Base-by-base conservation (phyloP, 2,797 vertebrate genomes). In the Lemur catta region DNA sequence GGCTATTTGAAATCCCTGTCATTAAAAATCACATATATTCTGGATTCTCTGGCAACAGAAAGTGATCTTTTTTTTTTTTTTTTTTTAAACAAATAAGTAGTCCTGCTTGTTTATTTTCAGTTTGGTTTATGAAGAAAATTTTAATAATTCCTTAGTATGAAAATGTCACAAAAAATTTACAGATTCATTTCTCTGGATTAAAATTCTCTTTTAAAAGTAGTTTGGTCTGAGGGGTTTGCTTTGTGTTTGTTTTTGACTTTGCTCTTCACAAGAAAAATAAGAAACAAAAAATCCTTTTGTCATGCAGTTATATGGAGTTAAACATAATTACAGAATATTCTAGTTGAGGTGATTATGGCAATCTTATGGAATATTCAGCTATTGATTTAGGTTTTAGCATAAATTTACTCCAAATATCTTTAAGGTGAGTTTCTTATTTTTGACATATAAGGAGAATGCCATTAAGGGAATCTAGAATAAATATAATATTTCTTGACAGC, bases 331-430 rank as follows among this genome's bases (percentile, higher is more conserved):
- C 38, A 57, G 6, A 82, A 33, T 72, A 69, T 93, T 67, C 75
- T 97, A 97, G 95, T 89, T 43, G 63, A 94, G 96, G 78, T 87
- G 69, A 61, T 72, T 38, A 35, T 48, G 2, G 4, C 67, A 63
- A 43, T 57, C 81, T 94, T 94, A 28, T 10, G 14, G 1, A 26
- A 93, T 59, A 2, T 93, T 96, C 15, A 84, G 2, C 18, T 92
- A 85, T 20, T 94, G 14, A 13, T 79, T 97, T 91, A 93, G 80
- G 0, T 82, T 94, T 91, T 86, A 96, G 79, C 78, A 55, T 17
- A 94, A 41, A 24, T 91, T 95, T 75, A 63, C 93, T 96, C 80
- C 35, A 22, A 71, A 15, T 74, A 24, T 71, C 26, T 89, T 86
- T n/a, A 17, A 94, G 18, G 78, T 24, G 8, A 79, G 0, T 41